phyloP scores from a whole-genome alignment of 2,113 vertebrate species.

The Alligator sinensis region DNA sequence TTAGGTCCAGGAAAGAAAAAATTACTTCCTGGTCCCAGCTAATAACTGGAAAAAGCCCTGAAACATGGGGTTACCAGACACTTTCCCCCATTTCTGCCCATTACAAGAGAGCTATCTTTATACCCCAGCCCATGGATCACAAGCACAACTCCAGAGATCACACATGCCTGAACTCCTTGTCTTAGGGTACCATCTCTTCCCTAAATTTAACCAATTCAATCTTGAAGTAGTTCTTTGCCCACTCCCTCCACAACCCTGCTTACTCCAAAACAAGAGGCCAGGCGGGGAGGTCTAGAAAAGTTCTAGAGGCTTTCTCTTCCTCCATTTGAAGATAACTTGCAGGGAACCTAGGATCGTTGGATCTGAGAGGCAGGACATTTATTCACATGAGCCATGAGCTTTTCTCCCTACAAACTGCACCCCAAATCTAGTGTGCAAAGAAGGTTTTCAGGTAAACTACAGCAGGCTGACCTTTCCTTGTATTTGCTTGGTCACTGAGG shows the following conservation, averaged over 20 bases:
- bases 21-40: conserved; percentile 42
- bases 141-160: too few relatives aligned
- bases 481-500: neutral
- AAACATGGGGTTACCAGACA: neutral
- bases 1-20: neutral
- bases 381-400: neutral
- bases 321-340: neutral
- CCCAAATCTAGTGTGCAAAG: neutral
- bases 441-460: conserved; percentile 6
- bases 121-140: too few relatives aligned
- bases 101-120: too few relatives aligned
- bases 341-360: neutral
- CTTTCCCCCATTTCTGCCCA: too few relatives aligned
- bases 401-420: neutral
- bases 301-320: neutral
- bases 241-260: conserved; percentile 13
- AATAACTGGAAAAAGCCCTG: conserved; percentile 22
- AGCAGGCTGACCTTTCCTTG: conserved; percentile 22
- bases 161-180: too few relatives aligned
- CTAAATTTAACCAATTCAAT: neutral
- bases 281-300: conserved; percentile 2
- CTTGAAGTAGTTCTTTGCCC: conserved; percentile 40
- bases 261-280: conserved; percentile 29
- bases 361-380: neutral
- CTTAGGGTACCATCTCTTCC: too few relatives aligned